These are phyloP conservation scores for Subacronicta megacephala DNA, from an alignment of 2,888 invertebrate genomes.

Conservation along the genomic window DNA sequence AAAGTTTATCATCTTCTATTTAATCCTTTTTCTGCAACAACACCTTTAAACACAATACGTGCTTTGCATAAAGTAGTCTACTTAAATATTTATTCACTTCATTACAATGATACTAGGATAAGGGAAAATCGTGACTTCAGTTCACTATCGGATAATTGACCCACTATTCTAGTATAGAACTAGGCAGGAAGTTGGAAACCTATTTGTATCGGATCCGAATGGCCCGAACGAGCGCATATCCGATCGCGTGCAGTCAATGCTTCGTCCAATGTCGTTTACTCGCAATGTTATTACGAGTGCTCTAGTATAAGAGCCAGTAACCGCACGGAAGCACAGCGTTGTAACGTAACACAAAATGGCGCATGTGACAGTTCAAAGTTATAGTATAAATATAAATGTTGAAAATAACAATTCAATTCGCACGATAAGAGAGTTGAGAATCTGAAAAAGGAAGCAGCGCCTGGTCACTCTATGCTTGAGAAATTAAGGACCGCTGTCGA, in stretches of 20 bases:
- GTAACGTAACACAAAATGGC: background rate
- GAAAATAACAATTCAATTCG: too few species aligned
- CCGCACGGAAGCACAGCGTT: background rate
- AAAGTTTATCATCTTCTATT: background rate
- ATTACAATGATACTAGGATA: background rate
- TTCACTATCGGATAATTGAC: constrained; percentile 8
- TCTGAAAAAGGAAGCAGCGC: too few species aligned
- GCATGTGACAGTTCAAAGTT: too few species aligned
- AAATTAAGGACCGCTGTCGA: too few species aligned
- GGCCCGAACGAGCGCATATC: constrained; percentile 22
- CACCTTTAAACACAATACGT: background rate
- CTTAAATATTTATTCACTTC: background rate
- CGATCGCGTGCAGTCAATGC: constrained; percentile 47
- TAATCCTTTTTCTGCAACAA: background rate
- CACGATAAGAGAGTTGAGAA: too few species aligned
- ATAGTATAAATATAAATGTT: too few species aligned
- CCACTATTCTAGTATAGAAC: constrained; percentile 23
- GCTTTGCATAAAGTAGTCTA: background rate
- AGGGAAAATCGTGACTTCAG: constrained; percentile 11
- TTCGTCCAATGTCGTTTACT: constrained; percentile 44
- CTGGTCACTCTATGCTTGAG: too few species aligned
- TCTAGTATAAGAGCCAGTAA: constrained; percentile 21
- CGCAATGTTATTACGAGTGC: constrained; percentile 6
- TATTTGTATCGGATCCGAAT: constrained; percentile 30
- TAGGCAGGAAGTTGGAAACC: constrained; percentile 51